phyloP scores from a whole-genome alignment of 2,797 vertebrate genomes.

The Netta rufina region DNA sequence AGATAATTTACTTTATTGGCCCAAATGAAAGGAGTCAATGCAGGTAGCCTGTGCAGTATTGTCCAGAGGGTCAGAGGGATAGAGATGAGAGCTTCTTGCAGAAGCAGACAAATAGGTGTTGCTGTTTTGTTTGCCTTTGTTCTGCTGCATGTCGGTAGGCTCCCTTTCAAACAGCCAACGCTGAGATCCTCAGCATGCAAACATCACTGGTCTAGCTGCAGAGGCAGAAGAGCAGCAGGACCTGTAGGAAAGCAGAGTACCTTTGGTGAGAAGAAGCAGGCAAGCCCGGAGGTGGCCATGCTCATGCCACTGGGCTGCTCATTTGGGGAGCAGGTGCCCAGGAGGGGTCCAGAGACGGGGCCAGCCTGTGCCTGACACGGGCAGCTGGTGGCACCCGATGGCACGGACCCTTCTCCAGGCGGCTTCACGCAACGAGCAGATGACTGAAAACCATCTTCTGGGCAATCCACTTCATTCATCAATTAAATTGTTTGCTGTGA shows the following conservation, averaged over 20 bases:
- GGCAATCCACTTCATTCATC: conserved; percentile 63
- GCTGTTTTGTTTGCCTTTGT: not conserved
- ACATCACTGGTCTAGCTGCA: not conserved
- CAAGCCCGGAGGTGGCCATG: not conserved
- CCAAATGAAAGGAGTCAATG: conserved; percentile 16
- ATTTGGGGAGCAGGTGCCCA: not conserved
- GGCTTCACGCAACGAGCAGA: not conserved
- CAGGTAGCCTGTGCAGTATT: not conserved
- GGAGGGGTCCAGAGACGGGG: not conserved
- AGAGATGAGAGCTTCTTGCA: not conserved
- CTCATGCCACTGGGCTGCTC: not conserved
- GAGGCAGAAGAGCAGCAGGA: not conserved
- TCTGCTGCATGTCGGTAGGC: not conserved
- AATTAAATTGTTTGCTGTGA: conserved; percentile 70
- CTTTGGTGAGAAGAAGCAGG: not conserved
- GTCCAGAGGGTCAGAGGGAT: not conserved
- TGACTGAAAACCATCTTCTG: conserved; percentile 40
- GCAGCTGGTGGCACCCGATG: accelerated
- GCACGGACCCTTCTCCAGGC: not conserved
- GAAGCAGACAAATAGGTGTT: not conserved
- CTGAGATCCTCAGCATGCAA: not conserved
- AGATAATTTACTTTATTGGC: conserved; percentile 37
- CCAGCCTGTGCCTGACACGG: not conserved
- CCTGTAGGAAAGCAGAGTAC: not conserved
- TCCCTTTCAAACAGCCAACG: not conserved